Evolutionary conservation across 2,113 vertebrate genomes (phyloP), one percentile per base, ranked within the genome.

Genomic region (Oplegnathus fasciatus): DNA sequence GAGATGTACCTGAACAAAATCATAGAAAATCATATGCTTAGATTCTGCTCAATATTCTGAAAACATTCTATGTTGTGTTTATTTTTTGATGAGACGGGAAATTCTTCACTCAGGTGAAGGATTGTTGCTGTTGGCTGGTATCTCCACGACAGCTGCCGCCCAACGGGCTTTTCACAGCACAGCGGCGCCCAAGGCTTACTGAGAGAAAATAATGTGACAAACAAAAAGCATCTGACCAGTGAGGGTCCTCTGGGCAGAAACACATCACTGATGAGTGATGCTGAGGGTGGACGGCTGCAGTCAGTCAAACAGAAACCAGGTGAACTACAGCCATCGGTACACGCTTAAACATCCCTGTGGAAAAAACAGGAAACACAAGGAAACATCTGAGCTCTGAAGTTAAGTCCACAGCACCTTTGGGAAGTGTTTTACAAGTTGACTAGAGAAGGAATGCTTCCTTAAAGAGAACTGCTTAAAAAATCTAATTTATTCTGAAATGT

Each of bases 61-160:
- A 52, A 0, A 28, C 17, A 1, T 34, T 18, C 48, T 28, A 0
- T 50, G 20, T 32, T 17, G 20, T 73, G 3, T 74, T 77, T 81
- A 52, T 57, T 15, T 48, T 66, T 57, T 28, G 37, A 75, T 61
- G 52, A 65, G n/a, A 30, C 46, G 13, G 70, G 13, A 72, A 78
- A 42, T 9, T 78, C 30, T 66, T 37, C 72, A 0, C 24, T 44
- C 82, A 52, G 74, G 70, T 89, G 65, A 84, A 67, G 68, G 67
- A 62, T 24, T 18, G 78, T 26, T 71, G 57, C 81, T 75, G 82
- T 52, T 67, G 74, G 78, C 82, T 50, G 58, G 22, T 28, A 37
- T 71, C 85, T 61, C 28, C 69, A 44, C 75, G 72, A 20, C 81
- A 82, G 78, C 78, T 71, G 78, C 70, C 22, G 37, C 82, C 78